Percentiles rank a stretch among this genome's conserved stretches.
phyloP scores from a whole-genome alignment of 2,888 invertebrate species.

The Campaea margaritaria region DNA sequence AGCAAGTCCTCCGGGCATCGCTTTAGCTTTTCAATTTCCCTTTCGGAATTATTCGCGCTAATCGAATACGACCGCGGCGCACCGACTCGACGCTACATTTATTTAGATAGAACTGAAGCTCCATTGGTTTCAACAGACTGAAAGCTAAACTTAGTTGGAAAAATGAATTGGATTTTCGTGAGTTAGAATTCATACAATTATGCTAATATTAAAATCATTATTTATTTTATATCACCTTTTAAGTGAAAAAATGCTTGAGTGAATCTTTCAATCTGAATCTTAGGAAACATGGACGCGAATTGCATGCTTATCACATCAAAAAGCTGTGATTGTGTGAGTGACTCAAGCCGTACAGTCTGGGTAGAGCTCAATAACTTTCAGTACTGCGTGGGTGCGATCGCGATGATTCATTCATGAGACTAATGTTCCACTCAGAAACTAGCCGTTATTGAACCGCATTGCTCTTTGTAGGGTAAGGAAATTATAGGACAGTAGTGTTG shows the following conservation, averaged over 20 bases:
- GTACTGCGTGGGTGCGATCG: slow-evolving; percentile 50
- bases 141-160: slow-evolving; percentile 2
- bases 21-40: slow-evolving; percentile 85
- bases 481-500: slow-evolving; percentile 41
- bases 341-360: background rate
- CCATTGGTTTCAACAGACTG: slow-evolving; percentile 1
- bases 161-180: background rate
- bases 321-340: background rate
- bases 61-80: slow-evolving; percentile 77
- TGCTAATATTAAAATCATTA: background rate
- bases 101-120: slow-evolving; percentile 13
- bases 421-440: slow-evolving; percentile 75
- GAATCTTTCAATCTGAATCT: too few species aligned
- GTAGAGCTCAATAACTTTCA: slow-evolving; percentile 13
- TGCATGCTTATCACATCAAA: too few species aligned
- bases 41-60: slow-evolving; percentile 84
- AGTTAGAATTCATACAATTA: background rate
- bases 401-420: slow-evolving; percentile 84
- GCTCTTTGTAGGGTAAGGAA: slow-evolving; percentile 42
- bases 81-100: slow-evolving; percentile 14
- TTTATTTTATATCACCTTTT: too few species aligned
- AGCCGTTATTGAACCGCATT: slow-evolving; percentile 60
- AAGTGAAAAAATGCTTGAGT: too few species aligned
- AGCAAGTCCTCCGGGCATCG: slow-evolving; percentile 83
- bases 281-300: too few species aligned